Conservation (phyloP, 2,888 invertebrate genomes). For the Fragum fragum region DNA sequence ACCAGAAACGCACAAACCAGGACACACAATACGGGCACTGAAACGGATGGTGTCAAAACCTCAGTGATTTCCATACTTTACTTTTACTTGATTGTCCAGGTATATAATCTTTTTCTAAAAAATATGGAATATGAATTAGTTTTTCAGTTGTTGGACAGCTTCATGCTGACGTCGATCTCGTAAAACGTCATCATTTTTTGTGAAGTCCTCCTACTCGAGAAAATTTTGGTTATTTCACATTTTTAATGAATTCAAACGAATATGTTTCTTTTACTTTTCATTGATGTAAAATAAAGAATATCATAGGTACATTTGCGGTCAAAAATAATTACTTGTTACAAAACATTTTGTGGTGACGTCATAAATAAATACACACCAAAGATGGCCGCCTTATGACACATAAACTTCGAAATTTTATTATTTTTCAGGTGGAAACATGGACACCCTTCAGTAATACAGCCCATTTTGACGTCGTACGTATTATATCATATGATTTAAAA, state of each 20-base stretch:
- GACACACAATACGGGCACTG: slow-evolving; percentile 90
- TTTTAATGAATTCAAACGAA: neutral
- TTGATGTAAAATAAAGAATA: neutral
- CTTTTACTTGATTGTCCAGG: neutral
- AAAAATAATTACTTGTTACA: neutral
- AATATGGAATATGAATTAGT: slow-evolving; percentile 72
- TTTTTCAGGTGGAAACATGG: no score
- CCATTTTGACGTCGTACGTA: no score
- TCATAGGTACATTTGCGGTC: neutral
- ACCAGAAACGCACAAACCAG: slow-evolving; percentile 92
- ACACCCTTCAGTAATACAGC: no score
- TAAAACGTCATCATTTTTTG: slow-evolving; percentile 74
- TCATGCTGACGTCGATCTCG: slow-evolving; percentile 83
- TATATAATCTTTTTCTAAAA: slow-evolving; percentile 46
- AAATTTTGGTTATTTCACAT: neutral
- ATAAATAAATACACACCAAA: neutral
- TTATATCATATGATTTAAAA: no score
- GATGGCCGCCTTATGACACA: neutral
- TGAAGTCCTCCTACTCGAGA: slow-evolving; percentile 28
- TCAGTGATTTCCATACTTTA: slow-evolving; percentile 83
- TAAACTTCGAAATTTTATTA: no score
- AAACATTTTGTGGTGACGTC: neutral
- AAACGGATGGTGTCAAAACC: slow-evolving; percentile 88
- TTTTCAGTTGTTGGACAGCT: slow-evolving; percentile 57
- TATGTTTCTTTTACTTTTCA: neutral